phyloP scores from a whole-genome alignment of 2,797 vertebrate species.

The Gallinago solitaria region DNA sequence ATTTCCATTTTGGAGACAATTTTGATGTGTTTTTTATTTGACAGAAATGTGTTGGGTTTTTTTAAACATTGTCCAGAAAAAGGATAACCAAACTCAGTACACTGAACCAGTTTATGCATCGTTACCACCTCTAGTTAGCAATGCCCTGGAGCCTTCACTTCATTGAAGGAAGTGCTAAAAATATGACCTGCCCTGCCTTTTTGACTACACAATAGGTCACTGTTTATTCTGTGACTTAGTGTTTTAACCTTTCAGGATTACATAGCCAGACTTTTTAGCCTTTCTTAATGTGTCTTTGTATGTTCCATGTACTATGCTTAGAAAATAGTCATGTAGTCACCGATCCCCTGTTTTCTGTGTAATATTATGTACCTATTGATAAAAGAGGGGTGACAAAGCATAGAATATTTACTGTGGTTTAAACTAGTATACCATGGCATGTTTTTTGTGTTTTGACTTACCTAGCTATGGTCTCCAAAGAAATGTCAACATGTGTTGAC shows the following conservation, averaged over 20 bases:
- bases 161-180: neutral
- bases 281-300: neutral
- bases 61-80: neutral
- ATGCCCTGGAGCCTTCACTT: neutral
- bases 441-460: neutral
- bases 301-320: neutral
- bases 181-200: neutral
- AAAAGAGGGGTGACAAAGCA: neutral
- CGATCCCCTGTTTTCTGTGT: neutral
- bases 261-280: neutral
- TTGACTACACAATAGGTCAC: neutral
- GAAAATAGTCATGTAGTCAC: neutral
- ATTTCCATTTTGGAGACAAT: neutral
- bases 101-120: neutral
- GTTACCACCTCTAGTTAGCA: neutral
- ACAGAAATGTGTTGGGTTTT: fast-evolving
- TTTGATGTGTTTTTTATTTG: neutral
- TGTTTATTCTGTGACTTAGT: neutral
- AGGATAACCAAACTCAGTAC: neutral
- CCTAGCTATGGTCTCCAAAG: neutral
- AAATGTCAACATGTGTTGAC: neutral
- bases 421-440: neutral
- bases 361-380: neutral
- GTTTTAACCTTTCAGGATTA: neutral
- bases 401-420: neutral